These are phyloP conservation scores for Psilopogon haemacephalus DNA, from an alignment of 2,113 vertebrate species.

Conservation along the genomic window DNA sequence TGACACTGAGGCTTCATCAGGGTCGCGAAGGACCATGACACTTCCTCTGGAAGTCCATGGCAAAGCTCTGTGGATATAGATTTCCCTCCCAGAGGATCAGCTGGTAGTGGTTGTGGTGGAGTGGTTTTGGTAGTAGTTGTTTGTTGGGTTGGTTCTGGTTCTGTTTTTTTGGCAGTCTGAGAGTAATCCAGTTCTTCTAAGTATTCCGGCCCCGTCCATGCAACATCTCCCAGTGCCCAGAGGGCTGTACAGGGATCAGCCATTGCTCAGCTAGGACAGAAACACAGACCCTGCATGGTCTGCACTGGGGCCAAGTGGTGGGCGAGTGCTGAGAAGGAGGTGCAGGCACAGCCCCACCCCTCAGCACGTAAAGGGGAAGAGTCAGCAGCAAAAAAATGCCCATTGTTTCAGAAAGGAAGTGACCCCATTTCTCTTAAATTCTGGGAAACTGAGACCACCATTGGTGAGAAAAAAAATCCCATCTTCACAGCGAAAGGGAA, in stretches of 20 bases:
- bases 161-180: background rate
- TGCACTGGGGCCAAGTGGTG: background rate
- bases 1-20: background rate
- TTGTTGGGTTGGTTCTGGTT: background rate
- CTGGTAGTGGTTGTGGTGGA: background rate
- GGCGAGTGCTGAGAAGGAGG: background rate
- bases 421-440: conserved; percentile 55
- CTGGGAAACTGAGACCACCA: conserved; percentile 46
- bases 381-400: conserved; percentile 49
- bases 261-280: background rate
- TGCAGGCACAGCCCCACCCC: background rate
- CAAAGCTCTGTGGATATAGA: background rate
- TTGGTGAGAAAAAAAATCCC: background rate
- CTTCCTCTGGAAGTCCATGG: background rate
- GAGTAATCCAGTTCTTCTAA: background rate
- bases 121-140: background rate
- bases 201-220: background rate
- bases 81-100: background rate
- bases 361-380: background rate
- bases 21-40: background rate
- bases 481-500: conserved; percentile 20
- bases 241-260: background rate
- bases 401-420: conserved; percentile 74
- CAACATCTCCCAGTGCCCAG: rapidly evolving
- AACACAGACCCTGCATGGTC: background rate